Base-by-base conservation (phyloP, 2,888 invertebrate genomes). In the Tortricodes alternella region DNA sequence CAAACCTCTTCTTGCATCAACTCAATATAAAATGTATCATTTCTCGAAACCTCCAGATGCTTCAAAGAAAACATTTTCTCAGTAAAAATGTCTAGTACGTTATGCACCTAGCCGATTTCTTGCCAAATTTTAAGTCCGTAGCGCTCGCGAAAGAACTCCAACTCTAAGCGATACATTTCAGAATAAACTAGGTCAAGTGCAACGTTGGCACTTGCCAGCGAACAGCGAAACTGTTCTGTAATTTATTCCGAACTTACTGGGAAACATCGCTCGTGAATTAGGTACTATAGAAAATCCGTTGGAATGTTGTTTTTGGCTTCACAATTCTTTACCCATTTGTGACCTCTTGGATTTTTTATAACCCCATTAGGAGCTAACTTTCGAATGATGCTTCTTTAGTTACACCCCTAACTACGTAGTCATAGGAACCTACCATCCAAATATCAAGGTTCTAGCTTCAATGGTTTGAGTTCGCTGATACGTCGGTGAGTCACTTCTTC, bases 111-210 rank as follows among this genome's bases (percentile, higher is more conserved):
- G 23, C 23, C 44, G 37, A 29, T 29, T 9, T 15, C n/a, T n/a
- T 44, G 56, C 49, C 55, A 55, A 55, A 35, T 50, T 50, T 37
- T 32, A 44, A 56, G 44, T 44, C 37, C 35, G 29, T 27, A 53
- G 27, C 35, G 49, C 21, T 18, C 21, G 27, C 13, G 9, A 18
- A 32, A 50, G 56, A 50, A 29, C 56, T 43, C 13, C 35, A 15
- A 35, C 11, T n/a, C 27, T 29, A 50, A 50, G 35, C 56, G 56
- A 56, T 56, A 56, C 56, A 32, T 56, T 44, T 56, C 43, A 35
- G 29, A 44, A 44, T 32, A 23, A 55, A 56, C 37, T 44, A 3
- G 56, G 56, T 56, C 56, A 56, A 56, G 56, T 44, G 49, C 46
- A 41, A 0, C 38, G 49, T 41, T 37, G 38, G 46, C 46, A 55